Percentiles rank a stretch among this genome's conserved stretches.
phyloP scores from a whole-genome alignment of 2,113 vertebrate species.

The Neogale vison region DNA sequence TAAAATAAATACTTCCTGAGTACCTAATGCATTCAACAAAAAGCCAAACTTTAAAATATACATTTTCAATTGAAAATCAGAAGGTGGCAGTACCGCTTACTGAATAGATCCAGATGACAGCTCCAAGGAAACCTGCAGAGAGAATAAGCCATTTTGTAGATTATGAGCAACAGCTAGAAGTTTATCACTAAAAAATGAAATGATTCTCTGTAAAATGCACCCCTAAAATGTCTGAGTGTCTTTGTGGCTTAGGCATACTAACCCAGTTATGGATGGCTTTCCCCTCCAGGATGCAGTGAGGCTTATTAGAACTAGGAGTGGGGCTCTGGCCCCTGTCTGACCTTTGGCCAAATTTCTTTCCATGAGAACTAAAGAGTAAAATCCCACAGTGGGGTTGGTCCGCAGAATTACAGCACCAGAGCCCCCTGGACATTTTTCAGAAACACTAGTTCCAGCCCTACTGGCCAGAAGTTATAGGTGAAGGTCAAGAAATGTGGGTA shows the following conservation, averaged over 20 bases:
- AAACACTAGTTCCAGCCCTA: neutral
- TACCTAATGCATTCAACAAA: neutral
- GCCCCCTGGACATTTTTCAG: neutral
- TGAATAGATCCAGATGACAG: constrained; percentile 48
- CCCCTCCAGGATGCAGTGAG: neutral
- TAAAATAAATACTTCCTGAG: constrained; percentile 47
- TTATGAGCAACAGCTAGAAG: neutral
- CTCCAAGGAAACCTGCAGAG: neutral
- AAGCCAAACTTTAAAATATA: constrained; percentile 22
- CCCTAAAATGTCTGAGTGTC: neutral
- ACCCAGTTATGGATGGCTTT: neutral
- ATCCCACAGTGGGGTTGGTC: neutral
- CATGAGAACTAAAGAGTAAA: neutral
- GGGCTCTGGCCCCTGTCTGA: neutral
- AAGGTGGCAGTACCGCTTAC: constrained; percentile 85
- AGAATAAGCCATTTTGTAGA: constrained; percentile 59
- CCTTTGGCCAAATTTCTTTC: neutral
- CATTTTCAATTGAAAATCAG: constrained; percentile 74
- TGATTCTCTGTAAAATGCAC: neutral
- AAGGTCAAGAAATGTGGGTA: neutral
- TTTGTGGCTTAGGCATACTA: neutral
- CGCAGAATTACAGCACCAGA: neutral
- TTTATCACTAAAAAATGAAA: constrained; percentile 17
- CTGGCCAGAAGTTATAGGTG: neutral
- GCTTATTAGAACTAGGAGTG: neutral